A percentile compares a stretch with the other conserved stretches of the same genome.
These are phyloP conservation scores for Iselma pallidipennis DNA, from an alignment of 2,888 invertebrate genomes.

Conservation along the genomic window DNA sequence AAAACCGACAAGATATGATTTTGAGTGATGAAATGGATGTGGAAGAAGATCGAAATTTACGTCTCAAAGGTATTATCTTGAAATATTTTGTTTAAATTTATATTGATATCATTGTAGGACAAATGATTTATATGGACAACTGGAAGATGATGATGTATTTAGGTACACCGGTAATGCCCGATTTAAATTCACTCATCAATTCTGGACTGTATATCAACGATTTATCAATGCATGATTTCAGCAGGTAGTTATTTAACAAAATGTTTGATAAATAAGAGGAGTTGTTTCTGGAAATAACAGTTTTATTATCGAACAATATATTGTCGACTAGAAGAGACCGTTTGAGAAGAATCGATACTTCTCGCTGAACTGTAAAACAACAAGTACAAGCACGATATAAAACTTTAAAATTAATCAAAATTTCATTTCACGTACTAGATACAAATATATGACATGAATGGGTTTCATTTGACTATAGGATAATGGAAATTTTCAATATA, in stretches of 20 bases:
- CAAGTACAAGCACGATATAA: too few species aligned
- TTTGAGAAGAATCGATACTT: too few species aligned
- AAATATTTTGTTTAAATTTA: neutral
- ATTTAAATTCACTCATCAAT: slow-evolving; percentile 87
- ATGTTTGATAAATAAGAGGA: too few species aligned
- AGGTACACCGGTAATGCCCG: slow-evolving; percentile 95
- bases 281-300: too few species aligned
- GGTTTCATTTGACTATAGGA: too few species aligned
- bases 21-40: slow-evolving; percentile 68
- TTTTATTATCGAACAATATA: too few species aligned
- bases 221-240: slow-evolving; percentile 98
- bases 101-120: slow-evolving; percentile 66
- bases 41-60: slow-evolving; percentile 73
- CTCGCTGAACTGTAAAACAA: too few species aligned
- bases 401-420: too few species aligned
- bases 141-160: slow-evolving; percentile 98
- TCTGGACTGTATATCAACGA: slow-evolving; percentile 97
- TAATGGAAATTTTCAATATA: too few species aligned
- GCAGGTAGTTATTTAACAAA: slow-evolving; percentile 72
- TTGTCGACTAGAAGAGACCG: too few species aligned
- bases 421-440: too few species aligned
- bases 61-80: slow-evolving; percentile 70
- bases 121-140: slow-evolving; percentile 98
- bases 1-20: slow-evolving; percentile 60
- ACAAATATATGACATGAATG: too few species aligned